These are phyloP conservation scores for Edolisoma coerulescens DNA, from an alignment of 2,113 vertebrate genomes.

Conservation along the genomic window DNA sequence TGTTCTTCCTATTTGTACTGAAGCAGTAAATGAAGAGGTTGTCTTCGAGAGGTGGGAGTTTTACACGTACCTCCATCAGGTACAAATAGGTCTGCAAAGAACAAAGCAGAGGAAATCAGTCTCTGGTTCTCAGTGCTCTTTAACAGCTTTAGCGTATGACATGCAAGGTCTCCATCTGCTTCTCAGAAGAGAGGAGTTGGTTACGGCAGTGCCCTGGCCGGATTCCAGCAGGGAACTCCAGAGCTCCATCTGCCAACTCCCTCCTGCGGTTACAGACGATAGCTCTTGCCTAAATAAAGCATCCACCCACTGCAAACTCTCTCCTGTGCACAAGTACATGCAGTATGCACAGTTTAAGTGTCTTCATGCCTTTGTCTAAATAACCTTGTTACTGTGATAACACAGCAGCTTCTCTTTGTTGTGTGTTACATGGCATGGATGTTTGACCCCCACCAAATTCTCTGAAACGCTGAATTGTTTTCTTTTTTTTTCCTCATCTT, in stretches of 20 bases:
- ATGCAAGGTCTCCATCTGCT: rapidly evolving
- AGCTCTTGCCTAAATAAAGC: not conserved
- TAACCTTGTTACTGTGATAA: not conserved
- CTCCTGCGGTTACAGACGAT: not conserved
- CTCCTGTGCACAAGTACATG: not conserved
- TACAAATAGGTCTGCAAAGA: not conserved
- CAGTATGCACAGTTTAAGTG: too few relatives aligned
- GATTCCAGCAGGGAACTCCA: not conserved
- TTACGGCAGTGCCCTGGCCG: not conserved
- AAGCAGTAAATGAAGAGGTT: not conserved
- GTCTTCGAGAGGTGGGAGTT: not conserved
- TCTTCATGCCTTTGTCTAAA: not conserved
- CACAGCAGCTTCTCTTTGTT: not conserved
- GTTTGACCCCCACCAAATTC: not conserved
- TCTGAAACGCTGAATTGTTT: not conserved
- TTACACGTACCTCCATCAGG: not conserved
- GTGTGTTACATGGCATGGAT: not conserved
- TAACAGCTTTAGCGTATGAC: not conserved
- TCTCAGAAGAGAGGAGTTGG: not conserved
- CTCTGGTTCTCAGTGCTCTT: not conserved
- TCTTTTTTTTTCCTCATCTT: too few relatives aligned
- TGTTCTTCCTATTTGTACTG: not conserved
- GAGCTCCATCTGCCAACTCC: not conserved
- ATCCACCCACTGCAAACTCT: not conserved
- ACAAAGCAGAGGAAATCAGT: not conserved